These are phyloP conservation scores for Aphrocallistes beatrix DNA, from an alignment of 37 sponge, comb jelly and placozoan genomes.

Conservation along the genomic window DNA sequence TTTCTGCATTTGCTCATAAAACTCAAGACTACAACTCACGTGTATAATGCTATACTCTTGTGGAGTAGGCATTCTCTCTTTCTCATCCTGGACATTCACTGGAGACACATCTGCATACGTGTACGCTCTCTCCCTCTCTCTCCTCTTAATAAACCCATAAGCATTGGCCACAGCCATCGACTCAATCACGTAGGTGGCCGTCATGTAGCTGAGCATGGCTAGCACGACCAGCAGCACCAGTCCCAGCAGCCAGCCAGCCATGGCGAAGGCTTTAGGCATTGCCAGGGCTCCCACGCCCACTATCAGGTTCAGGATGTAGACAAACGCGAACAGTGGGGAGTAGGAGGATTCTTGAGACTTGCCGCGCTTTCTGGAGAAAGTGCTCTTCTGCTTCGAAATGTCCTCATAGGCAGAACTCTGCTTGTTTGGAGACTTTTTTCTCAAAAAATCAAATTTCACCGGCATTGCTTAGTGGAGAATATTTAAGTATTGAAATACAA, in stretches of 20 bases:
- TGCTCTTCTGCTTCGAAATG: too few species aligned
- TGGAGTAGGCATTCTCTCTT: not conserved
- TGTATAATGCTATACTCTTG: not conserved
- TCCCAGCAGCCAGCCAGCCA: constrained; percentile 71
- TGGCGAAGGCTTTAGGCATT: constrained; percentile 76
- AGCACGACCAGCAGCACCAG: constrained; percentile 60
- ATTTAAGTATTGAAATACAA: too few species aligned
- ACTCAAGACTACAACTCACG: too few species aligned
- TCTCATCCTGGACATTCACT: not conserved
- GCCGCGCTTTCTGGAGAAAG: too few species aligned
- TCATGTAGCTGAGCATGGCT: constrained; percentile 62
- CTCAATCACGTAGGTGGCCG: constrained; percentile 71
- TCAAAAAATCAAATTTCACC: too few species aligned
- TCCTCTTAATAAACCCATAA: not conserved
- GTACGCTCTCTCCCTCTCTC: not conserved
- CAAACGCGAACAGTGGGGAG: constrained; percentile 66
- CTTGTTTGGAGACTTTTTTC: too few species aligned
- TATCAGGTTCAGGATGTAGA: constrained; percentile 92
- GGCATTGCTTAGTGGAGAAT: too few species aligned
- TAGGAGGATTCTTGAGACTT: not conserved
- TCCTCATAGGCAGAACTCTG: too few species aligned
- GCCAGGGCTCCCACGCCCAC: constrained; percentile 85
- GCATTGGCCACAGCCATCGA: constrained; percentile 90
- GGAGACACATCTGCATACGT: not conserved
- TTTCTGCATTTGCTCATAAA: too few species aligned